These are phyloP conservation scores for Pemphigus obesinymphae DNA, from an alignment of 1,140 invertebrate genomes.

Conservation along the genomic window DNA sequence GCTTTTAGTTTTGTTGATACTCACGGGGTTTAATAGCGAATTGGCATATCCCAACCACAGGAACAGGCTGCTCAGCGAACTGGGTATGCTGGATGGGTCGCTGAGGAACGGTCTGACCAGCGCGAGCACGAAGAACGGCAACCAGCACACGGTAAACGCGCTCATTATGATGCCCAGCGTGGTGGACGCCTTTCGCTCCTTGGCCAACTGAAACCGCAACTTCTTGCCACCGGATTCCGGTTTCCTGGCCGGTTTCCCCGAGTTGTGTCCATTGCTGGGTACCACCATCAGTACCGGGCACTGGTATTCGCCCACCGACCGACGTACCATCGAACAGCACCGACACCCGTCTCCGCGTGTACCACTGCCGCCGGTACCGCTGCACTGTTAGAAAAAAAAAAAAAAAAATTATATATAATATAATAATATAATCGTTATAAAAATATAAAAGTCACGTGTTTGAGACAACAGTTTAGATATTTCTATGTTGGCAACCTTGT, in stretches of 20 bases:
- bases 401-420: no score
- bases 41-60: slow-evolving; percentile 93
- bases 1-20: no score
- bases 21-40: slow-evolving; percentile 85
- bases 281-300: slow-evolving; percentile 22
- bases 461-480: no score
- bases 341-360: neutral
- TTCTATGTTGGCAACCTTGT: no score
- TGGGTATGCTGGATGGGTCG: slow-evolving; percentile 60
- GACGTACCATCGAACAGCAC: slow-evolving; percentile 31
- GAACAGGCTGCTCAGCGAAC: slow-evolving; percentile 60
- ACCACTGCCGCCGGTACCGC: neutral
- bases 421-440: no score
- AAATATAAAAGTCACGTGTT: no score
- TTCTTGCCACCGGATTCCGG: slow-evolving; percentile 57
- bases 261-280: slow-evolving; percentile 11
- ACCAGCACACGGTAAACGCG: slow-evolving; percentile 93
- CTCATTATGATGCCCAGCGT: slow-evolving; percentile 97
- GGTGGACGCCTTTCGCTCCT: slow-evolving; percentile 89
- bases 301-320: slow-evolving; percentile 28
- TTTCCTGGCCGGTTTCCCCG: slow-evolving; percentile 45
- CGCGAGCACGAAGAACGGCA: slow-evolving; percentile 93
- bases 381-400: neutral
- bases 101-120: slow-evolving; percentile 74
- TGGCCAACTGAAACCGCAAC: slow-evolving; percentile 72